phyloP scores from a whole-genome alignment of 2,888 invertebrate genomes.

The Scotopteryx bipunctaria region DNA sequence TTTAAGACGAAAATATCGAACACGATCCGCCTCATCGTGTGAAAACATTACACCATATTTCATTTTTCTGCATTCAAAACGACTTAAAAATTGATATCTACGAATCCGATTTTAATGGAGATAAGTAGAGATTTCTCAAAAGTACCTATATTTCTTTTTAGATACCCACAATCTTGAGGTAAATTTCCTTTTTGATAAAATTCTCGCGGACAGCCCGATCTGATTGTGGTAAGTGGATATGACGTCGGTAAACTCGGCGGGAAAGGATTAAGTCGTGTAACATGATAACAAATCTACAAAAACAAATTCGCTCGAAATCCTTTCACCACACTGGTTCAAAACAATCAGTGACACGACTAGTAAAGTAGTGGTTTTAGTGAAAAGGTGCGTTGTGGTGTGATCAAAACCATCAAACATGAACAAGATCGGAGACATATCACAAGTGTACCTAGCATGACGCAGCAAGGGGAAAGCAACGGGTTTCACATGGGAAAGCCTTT shows the following conservation, averaged over 20 bases:
- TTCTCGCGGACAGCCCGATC: slow-evolving; percentile 7
- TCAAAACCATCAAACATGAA: neutral
- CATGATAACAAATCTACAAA: slow-evolving; percentile 16
- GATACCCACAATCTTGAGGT: neutral
- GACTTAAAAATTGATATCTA: neutral
- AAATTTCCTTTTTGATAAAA: slow-evolving; percentile 10
- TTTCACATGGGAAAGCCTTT: slow-evolving; percentile 26
- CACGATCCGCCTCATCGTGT: slow-evolving; percentile 22
- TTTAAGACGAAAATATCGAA: slow-evolving; percentile 29
- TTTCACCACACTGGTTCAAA: too few relatives aligned
- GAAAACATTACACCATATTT: slow-evolving; percentile 23
- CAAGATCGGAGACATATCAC: slow-evolving; percentile 11
- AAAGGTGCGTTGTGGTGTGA: neutral
- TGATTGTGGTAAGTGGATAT: slow-evolving; percentile 19
- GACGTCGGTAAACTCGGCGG: slow-evolving; percentile 7
- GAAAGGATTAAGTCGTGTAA: slow-evolving; percentile 11
- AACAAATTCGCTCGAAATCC: neutral
- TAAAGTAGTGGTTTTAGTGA: neutral
- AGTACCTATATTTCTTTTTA: neutral
- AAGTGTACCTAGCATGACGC: slow-evolving; percentile 15
- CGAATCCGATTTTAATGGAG: neutral
- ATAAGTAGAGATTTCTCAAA: neutral
- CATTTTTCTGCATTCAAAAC: slow-evolving; percentile 18
- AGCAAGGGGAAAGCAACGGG: slow-evolving; percentile 23
- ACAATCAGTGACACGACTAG: too few relatives aligned